Evolutionary conservation across 2,888 invertebrate species (phyloP), one percentile per base, ranked within the genome.

Genomic region (Nephrocerus scutellatus): DNA sequence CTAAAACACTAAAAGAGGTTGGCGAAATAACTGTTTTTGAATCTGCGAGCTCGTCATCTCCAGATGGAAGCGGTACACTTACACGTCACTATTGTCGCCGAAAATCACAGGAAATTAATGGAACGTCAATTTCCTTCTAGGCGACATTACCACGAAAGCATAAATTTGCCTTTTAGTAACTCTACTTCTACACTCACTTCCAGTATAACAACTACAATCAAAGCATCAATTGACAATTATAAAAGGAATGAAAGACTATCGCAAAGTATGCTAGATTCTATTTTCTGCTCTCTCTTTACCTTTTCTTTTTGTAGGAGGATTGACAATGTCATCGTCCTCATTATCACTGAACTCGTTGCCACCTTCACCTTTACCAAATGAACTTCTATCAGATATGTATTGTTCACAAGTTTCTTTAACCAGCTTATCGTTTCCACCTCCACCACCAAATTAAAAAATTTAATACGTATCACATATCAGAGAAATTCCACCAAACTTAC

Each of bases 1-100:
- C 71, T 92, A 41, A n/a, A n/a, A n/a, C n/a, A n/a, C n/a, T n/a
- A n/a, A 90, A 90, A 59, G 89, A 91, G 63, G 89, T 64, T 22
- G 87, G 82, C 3, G 87, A 88, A 57, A 82, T 81, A 3, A 70
- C 62, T 7, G 58, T 62, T 25, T 63, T 70, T 12, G 70, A 75
- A 40, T 74, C 73, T 48, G 40, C 36, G 15, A 68, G 70, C 34
- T 72, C 72, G 30, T 72, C 72, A 21, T 70, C 73, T 1, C 70
- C 62, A 24, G 70, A 59, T 46, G 78, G 57, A 65, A 84, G 50
- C 72, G 84, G 72, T 72, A 79, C 65, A 61, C 72, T 74, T 26
- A 75, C 75, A 7, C 63, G 74, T 16, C 63, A 74, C 7, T 74
- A 74, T 44, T 73, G 72, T 52, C 64, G 75, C 19, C 66, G 75